A percentile compares a stretch with the other conserved stretches of the same genome.
These are phyloP conservation scores for Cosmopolites sordidus DNA, from an alignment of 2,888 invertebrate species.

Conservation along the genomic window DNA sequence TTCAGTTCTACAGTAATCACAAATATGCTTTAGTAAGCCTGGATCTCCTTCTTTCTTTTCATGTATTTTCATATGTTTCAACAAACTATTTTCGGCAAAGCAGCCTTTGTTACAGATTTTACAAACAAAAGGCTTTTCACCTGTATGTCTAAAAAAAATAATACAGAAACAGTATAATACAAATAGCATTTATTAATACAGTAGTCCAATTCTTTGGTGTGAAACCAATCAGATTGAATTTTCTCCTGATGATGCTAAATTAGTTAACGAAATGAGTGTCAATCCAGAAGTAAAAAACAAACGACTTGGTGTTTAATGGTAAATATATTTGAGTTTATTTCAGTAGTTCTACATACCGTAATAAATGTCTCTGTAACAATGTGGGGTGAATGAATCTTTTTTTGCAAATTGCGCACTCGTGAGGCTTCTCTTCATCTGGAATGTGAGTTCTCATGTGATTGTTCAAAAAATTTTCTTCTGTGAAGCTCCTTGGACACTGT, in stretches of 20 bases:
- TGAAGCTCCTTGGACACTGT: conserved; percentile 46
- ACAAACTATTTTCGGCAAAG: conserved; percentile 48
- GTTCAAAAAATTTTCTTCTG: conserved; percentile 49
- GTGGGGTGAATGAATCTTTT: conserved; percentile 50
- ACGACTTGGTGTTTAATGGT: background rate
- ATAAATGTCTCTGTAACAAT: conserved; percentile 48
- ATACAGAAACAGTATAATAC: too few relatives aligned
- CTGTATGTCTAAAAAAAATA: conserved; percentile 16
- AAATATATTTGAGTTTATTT: too few relatives aligned
- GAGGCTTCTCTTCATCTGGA: conserved; percentile 50
- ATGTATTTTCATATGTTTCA: conserved; percentile 50
- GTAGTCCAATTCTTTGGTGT: too few relatives aligned
- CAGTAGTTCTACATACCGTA: conserved; percentile 36
- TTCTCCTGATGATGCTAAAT: background rate
- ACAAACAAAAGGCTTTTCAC: conserved; percentile 50
- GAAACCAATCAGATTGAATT: background rate
- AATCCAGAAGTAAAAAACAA: background rate
- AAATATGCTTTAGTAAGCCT: conserved; percentile 47
- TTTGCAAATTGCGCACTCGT: conserved; percentile 49
- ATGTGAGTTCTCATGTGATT: conserved; percentile 46
- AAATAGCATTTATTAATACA: too few relatives aligned
- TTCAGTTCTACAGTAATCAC: conserved; percentile 49
- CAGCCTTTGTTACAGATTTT: conserved; percentile 46
- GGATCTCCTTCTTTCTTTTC: conserved; percentile 50
- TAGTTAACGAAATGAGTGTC: too few relatives aligned